phyloP scores from a whole-genome alignment of 2,888 invertebrate genomes.

The Phaonia tiefii region DNA sequence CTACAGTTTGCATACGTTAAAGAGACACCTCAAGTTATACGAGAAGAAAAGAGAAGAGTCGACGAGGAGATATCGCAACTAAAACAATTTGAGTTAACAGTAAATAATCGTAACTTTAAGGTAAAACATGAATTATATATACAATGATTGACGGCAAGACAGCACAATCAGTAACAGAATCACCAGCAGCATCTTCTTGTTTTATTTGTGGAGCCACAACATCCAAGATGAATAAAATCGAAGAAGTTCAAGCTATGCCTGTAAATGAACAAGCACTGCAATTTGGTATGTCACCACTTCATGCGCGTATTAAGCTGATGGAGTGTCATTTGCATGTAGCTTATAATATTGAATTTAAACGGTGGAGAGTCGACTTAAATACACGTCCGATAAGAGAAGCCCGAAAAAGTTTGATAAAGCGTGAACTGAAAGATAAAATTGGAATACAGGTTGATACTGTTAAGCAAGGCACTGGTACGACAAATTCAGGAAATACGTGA shows the following conservation, averaged over 20 bases:
- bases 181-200: no score
- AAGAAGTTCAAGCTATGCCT: no score
- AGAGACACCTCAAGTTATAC: slow-evolving; percentile 18
- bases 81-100: slow-evolving; percentile 7
- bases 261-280: no score
- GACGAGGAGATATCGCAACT: slow-evolving; percentile 19
- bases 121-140: neutral
- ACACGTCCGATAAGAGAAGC: slow-evolving; percentile 19
- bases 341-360: slow-evolving; percentile 29
- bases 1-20: slow-evolving; percentile 12
- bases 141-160: neutral
- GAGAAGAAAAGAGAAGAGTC: slow-evolving; percentile 21
- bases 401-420: slow-evolving; percentile 24
- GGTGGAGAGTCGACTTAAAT: slow-evolving; percentile 10
- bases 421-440: slow-evolving; percentile 16
- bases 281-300: no score
- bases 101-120: slow-evolving; percentile 11
- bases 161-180: no score
- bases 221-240: no score
- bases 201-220: no score
- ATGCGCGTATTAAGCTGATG: no score
- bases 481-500: no score
- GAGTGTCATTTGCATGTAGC: neutral
- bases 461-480: no score
- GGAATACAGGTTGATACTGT: slow-evolving; percentile 42